These are phyloP conservation scores for Tetraneura akinire DNA, from an alignment of 1,140 invertebrate genomes.

Conservation along the genomic window DNA sequence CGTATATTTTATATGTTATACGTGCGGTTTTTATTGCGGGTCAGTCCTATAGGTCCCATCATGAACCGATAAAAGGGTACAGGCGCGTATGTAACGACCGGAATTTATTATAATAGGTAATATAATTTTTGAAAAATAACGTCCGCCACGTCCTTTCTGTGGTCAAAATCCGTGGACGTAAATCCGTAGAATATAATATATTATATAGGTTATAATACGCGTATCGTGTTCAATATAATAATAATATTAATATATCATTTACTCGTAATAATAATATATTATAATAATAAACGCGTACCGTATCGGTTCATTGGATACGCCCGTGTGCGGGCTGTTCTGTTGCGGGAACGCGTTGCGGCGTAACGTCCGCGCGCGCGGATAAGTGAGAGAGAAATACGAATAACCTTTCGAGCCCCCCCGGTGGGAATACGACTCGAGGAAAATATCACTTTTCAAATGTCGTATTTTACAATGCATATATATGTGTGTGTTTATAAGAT, in stretches of 20 bases:
- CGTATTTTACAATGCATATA: not conserved
- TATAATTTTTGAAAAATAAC: slow-evolving; percentile 12
- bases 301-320: slow-evolving; percentile 36
- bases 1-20: too few relatives aligned
- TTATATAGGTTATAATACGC: not conserved
- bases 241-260: too few relatives aligned
- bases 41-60: too few relatives aligned
- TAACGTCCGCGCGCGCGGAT: not conserved
- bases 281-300: not conserved
- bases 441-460: slow-evolving; percentile 44
- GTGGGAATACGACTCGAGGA: slow-evolving; percentile 18
- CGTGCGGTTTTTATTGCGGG: too few relatives aligned
- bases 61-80: too few relatives aligned
- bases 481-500: not conserved
- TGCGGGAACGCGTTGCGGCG: too few relatives aligned
- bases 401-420: slow-evolving; percentile 29
- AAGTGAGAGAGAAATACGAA: not conserved
- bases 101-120: too few relatives aligned
- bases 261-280: too few relatives aligned
- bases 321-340: not conserved
- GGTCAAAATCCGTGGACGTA: not conserved
- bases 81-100: not conserved
- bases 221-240: not conserved
- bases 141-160: not conserved
- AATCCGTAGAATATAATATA: not conserved